Base-by-base conservation (phyloP, 1,140 invertebrate genomes). In the Atta colombica region DNA sequence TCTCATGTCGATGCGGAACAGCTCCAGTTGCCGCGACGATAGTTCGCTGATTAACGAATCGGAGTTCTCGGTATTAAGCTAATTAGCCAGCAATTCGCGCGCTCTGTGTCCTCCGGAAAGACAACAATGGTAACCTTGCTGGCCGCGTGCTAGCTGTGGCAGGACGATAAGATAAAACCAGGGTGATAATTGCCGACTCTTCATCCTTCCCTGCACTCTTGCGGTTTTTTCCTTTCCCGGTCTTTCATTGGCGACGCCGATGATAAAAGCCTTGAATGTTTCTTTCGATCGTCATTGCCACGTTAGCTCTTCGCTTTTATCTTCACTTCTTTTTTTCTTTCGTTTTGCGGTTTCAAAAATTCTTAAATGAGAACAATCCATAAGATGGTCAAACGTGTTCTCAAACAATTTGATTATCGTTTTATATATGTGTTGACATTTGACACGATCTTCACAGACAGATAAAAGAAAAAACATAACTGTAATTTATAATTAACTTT, bases 101-200 rank as follows among this genome's bases (percentile, higher is more conserved):
- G 25, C 53, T 53, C 49, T 68, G 68, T 82, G 72, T 90, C 88
- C 87, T 71, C 88, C 89, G 88, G 88, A 86, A 86, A 88, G 82
- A 82, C 89, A 72, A 89, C 85, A 85, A 88, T 75, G 75, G 77
- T 86, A 89, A 88, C 86, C 88, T 90, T 89, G 89, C 86, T 85
- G 49, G 31, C 51, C 60, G 84, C 61, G 78, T 49, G 39, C 78
- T 80, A 80, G 63, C 65, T n/a, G 35, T n/a, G 81, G 81, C 87
- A 90, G 85, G 53, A 74, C 80, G 65, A 39, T 63, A 55, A 90
- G 87, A 90, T 88, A 91, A 86, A 65, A 61, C 58, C 63, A 77
- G 58, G 58, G 77, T 77, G 88, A 88, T 90, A 89, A 90, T 88
- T 85, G 35, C 49, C 78, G 21, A n/a, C 75, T 53, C 53, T 81